phyloP scores from a whole-genome alignment of 2,113 vertebrate genomes.

The Smithornis capensis region DNA sequence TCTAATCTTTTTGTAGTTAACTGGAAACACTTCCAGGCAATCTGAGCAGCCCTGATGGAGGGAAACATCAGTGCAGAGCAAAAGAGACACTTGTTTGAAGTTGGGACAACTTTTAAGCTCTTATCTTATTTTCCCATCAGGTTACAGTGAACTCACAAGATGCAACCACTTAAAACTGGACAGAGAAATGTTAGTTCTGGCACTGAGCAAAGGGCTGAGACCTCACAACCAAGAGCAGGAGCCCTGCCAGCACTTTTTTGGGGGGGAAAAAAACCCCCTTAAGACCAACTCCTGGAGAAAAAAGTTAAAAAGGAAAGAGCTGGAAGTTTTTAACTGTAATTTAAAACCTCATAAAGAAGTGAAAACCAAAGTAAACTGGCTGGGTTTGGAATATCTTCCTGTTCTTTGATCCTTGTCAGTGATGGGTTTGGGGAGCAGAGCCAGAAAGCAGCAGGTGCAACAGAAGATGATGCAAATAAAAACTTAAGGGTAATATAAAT shows the following conservation, averaged over 20 bases:
- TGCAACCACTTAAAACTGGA: not conserved
- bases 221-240: not conserved
- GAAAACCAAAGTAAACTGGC: not conserved
- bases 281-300: not conserved
- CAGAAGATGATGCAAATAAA: not conserved
- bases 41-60: not conserved
- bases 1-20: not conserved
- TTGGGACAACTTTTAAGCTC: not conserved
- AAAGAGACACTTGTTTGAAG: not conserved
- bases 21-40: not conserved
- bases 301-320: not conserved
- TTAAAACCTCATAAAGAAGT: conserved; percentile 10
- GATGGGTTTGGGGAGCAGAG: not conserved
- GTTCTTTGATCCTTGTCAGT: not conserved
- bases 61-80: not conserved
- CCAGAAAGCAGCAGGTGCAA: not conserved
- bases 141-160: not conserved
- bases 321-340: not conserved
- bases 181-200: not conserved
- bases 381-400: not conserved
- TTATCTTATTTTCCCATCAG: not conserved
- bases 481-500: not conserved
- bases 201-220: not conserved
- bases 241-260: not conserved
- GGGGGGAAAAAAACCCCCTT: not conserved